A percentile compares a stretch with the other conserved stretches of the same genome.
phyloP scores from a whole-genome alignment of 2,113 vertebrate species.

The Coptodon bakossiorum region DNA sequence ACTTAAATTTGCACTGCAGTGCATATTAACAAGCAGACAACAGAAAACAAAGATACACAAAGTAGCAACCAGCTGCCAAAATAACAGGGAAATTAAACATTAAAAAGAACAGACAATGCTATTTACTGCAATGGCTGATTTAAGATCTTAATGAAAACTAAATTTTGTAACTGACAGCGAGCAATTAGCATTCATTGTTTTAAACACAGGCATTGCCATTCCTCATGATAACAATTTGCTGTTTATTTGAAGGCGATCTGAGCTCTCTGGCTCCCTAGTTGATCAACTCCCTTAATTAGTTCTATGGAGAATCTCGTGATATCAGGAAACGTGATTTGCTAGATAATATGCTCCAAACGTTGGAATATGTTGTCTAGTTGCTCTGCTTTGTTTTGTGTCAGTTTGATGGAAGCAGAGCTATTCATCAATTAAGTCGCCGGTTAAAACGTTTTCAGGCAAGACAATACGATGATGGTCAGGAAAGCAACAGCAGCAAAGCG shows the following conservation, averaged over 20 bases:
- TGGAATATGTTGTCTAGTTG: not conserved
- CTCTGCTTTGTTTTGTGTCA: not conserved
- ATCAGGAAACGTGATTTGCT: not conserved
- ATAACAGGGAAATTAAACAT: not conserved
- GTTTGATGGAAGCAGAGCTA: not conserved
- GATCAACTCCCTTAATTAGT: slow-evolving; percentile 1
- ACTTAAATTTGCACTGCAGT: not conserved
- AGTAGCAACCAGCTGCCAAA: not conserved
- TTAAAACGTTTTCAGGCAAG: not conserved
- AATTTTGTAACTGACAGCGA: not conserved
- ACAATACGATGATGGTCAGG: rapidly evolving
- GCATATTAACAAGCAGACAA: not conserved
- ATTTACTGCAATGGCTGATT: not conserved
- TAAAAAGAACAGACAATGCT: not conserved
- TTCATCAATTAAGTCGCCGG: rapidly evolving
- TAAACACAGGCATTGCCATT: not conserved
- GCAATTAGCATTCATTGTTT: not conserved
- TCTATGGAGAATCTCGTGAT: not conserved
- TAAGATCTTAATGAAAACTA: not conserved
- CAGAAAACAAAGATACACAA: not conserved
- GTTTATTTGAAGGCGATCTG: slow-evolving; percentile 27
- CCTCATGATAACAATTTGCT: slow-evolving; percentile 5
- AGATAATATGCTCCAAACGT: not conserved
- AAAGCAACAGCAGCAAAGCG: not conserved
- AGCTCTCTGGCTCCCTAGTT: not conserved